These are phyloP conservation scores for Synergus gifuensis DNA, from an alignment of 2,888 invertebrate genomes.

Conservation along the genomic window DNA sequence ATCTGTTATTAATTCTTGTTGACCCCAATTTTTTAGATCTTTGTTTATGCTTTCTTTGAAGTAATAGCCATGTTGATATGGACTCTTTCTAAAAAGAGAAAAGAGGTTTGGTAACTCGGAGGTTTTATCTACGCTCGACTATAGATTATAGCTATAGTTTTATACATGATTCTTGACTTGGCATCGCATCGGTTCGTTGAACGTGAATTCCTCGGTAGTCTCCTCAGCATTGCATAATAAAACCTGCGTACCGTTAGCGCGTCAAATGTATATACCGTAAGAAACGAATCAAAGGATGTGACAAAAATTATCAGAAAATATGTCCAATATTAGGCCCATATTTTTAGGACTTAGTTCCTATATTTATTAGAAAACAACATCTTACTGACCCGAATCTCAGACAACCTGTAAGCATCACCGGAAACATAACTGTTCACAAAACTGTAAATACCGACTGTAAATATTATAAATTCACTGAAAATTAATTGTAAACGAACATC, in stretches of 20 bases:
- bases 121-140: neutral
- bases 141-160: conserved; percentile 20
- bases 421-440: too few species aligned
- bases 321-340: neutral
- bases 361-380: neutral
- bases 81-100: conserved; percentile 11
- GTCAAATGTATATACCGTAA: conserved; percentile 45
- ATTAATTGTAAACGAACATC: too few species aligned
- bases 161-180: conserved; percentile 21
- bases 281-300: neutral
- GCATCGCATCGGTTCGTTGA: conserved; percentile 48
- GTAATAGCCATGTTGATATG: neutral
- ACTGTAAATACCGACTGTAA: too few species aligned
- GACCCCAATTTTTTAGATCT: neutral
- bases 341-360: too few species aligned
- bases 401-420: too few species aligned
- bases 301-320: neutral
- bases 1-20: neutral
- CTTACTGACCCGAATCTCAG: neutral
- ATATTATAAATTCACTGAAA: too few species aligned
- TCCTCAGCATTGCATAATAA: conserved; percentile 52
- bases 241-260: conserved; percentile 53
- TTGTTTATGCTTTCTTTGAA: conserved; percentile 3
- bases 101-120: neutral
- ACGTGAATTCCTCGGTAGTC: conserved; percentile 50